Conservation (phyloP, 2,797 vertebrate genomes). For the Phrynocephalus forsythii region DNA sequence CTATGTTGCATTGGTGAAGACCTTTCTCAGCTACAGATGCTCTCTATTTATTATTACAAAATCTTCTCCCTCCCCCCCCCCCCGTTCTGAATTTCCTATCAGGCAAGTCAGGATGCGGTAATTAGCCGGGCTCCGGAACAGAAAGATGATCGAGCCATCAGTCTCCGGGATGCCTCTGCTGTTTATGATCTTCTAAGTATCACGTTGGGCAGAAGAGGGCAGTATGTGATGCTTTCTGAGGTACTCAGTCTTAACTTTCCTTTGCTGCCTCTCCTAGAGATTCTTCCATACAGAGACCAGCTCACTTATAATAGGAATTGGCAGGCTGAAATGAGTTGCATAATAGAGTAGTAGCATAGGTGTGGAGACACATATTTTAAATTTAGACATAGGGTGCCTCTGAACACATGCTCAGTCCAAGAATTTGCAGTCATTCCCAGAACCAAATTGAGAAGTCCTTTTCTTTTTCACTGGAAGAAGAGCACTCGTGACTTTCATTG, state of each 20-base stretch:
- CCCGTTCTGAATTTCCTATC: slow-evolving; percentile 21
- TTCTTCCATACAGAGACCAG: not conserved
- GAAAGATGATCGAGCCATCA: slow-evolving; percentile 85
- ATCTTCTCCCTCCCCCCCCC: slow-evolving; percentile 6
- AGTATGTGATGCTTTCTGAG: slow-evolving; percentile 97
- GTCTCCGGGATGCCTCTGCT: slow-evolving; percentile 88
- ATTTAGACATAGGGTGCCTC: not conserved
- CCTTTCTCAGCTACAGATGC: rapidly evolving
- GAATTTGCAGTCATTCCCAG: not conserved
- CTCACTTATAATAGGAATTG: not conserved
- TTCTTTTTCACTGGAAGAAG: not conserved
- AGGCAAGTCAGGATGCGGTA: slow-evolving; percentile 93
- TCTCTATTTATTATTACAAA: not conserved
- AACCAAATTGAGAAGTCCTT: not conserved
- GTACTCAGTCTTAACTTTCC: slow-evolving; percentile 72
- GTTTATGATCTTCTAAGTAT: slow-evolving; percentile 96
- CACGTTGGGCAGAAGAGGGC: slow-evolving; percentile 96
- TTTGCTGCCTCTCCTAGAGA: not conserved
- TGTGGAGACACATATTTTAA: not conserved
- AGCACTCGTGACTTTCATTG: not conserved
- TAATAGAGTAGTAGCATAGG: not conserved
- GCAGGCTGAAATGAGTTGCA: not conserved
- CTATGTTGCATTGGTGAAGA: rapidly evolving
- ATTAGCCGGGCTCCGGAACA: slow-evolving; percentile 93
- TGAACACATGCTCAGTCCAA: not conserved